Base-by-base conservation (phyloP, 2,888 invertebrate species). In the Salticus scenicus region DNA sequence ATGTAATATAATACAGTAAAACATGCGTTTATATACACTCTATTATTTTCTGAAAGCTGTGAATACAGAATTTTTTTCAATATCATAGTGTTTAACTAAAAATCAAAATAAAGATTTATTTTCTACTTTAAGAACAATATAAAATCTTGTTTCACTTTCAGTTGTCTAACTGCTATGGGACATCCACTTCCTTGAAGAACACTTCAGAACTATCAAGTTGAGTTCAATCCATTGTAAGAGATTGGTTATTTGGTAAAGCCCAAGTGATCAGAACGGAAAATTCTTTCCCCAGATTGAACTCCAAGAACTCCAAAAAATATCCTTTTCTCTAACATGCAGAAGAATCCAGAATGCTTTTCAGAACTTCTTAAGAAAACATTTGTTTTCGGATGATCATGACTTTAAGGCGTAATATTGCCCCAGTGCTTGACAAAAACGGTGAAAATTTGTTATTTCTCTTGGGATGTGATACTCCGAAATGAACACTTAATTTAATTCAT, bases 141-240 rank as follows among this genome's bases (percentile, higher is more conserved):
- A n/a, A n/a, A n/a, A n/a, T n/a, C n/a, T n/a, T n/a, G n/a, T n/a
- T n/a, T n/a, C n/a, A n/a, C n/a, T n/a, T n/a, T n/a, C n/a, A n/a
- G n/a, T n/a, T n/a, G n/a, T n/a, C n/a, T n/a, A n/a, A n/a, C n/a
- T n/a, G n/a, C n/a, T n/a, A n/a, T n/a, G n/a, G n/a, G n/a, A n/a
- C n/a, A n/a, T n/a, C n/a, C n/a, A n/a, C n/a, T n/a, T 77, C 28
- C 57, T 69, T 64, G 67, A 27, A 24, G 64, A 70, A 76, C 31
- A 30, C 31, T 64, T 47, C 51, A 73, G 67, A 73, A 37, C 83
- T 72, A 77, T 77, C 83, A 69, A 84, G 77, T 77, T 63, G 41
- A 76, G 82, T 72, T 76, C 82, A 84, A 84, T 84, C 83, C 77
- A 77, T 78, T 84, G 83, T 77, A 73, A 84, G 78, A 67, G 77